These are phyloP conservation scores for Brachionus manjavacas DNA, from an alignment of 1,140 invertebrate genomes.

Conservation along the genomic window DNA sequence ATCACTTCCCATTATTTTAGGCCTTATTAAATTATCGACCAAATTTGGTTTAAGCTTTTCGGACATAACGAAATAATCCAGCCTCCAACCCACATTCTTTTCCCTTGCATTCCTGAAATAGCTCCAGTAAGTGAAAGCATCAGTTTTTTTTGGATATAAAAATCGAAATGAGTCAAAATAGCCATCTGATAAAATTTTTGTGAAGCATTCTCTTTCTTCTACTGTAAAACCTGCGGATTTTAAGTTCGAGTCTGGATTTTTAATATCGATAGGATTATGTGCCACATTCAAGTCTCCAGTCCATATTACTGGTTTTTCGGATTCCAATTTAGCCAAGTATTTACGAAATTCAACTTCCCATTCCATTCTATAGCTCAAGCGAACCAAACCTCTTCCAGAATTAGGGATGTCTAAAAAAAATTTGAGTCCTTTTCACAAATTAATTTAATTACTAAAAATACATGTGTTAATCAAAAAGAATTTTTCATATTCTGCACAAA, in stretches of 20 bases:
- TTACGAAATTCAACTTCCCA: constrained; percentile 88
- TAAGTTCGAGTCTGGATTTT: constrained; percentile 83
- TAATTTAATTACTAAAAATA: background rate
- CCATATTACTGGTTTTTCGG: constrained; percentile 60
- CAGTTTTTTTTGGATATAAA: constrained; percentile 76
- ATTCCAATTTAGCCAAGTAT: constrained; percentile 12
- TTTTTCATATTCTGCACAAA: constrained; percentile 87
- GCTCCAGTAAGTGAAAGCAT: constrained; percentile 88
- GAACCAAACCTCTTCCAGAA: constrained; percentile 73
- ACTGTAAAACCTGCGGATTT: constrained; percentile 89
- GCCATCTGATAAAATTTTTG: constrained; percentile 19
- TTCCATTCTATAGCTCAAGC: constrained; percentile 73
- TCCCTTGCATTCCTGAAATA: constrained; percentile 76
- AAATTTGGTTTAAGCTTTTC: constrained; percentile 65
- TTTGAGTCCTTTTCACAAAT: background rate
- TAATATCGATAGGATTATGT: constrained; percentile 87
- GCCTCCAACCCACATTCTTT: constrained; percentile 90
- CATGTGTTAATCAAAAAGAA: constrained; percentile 74
- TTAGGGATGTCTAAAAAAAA: constrained; percentile 64
- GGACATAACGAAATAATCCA: constrained; percentile 84
- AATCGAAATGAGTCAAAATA: constrained; percentile 83
- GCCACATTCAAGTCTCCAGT: constrained; percentile 96
- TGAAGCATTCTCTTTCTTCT: constrained; percentile 82
- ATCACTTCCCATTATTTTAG: constrained; percentile 56
- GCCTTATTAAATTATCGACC: constrained; percentile 67